Evolutionary conservation across 2,888 invertebrate species (phyloP).

Genomic region (Drosophila testacea): DNA sequence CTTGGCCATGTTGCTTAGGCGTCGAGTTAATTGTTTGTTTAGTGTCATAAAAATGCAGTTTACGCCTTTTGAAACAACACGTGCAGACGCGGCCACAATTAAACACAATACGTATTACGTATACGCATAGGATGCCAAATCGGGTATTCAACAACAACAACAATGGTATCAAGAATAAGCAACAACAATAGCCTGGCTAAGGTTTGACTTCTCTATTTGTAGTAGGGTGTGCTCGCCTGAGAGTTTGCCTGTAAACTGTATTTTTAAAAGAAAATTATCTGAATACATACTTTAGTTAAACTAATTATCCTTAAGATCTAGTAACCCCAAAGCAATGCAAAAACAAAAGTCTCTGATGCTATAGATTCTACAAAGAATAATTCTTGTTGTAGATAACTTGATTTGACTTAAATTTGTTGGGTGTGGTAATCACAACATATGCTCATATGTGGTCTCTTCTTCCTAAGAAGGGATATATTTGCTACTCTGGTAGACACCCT

Average conservation of each 20-base stretch:
- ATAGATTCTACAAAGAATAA: no score
- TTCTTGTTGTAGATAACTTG: no score
- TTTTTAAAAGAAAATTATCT: background rate
- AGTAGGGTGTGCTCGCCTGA: background rate
- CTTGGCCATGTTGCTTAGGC: constrained; percentile 21
- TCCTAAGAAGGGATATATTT: no score
- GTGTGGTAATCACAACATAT: no score
- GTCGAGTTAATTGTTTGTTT: constrained; percentile 76
- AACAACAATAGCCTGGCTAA: constrained; percentile 3
- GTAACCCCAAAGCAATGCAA: no score
- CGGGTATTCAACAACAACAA: constrained; percentile 14
- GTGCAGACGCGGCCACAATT: constrained; percentile 63
- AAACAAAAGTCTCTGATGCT: no score
- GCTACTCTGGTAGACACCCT: background rate
- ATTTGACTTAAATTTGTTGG: no score
- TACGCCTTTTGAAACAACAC: constrained; percentile 75
- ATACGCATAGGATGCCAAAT: constrained; percentile 14
- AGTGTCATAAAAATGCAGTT: constrained; percentile 78
- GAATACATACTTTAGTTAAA: no score
- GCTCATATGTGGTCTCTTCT: no score
- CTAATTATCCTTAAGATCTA: background rate
- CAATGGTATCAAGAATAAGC: constrained; percentile 7
- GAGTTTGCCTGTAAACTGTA: constrained; percentile 12
- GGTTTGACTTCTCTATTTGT: background rate
- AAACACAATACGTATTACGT: constrained; percentile 25